Percentiles rank a stretch among this genome's conserved stretches.
Conservation (phyloP, 2,888 invertebrate genomes). For the Drosophila incognita region DNA sequence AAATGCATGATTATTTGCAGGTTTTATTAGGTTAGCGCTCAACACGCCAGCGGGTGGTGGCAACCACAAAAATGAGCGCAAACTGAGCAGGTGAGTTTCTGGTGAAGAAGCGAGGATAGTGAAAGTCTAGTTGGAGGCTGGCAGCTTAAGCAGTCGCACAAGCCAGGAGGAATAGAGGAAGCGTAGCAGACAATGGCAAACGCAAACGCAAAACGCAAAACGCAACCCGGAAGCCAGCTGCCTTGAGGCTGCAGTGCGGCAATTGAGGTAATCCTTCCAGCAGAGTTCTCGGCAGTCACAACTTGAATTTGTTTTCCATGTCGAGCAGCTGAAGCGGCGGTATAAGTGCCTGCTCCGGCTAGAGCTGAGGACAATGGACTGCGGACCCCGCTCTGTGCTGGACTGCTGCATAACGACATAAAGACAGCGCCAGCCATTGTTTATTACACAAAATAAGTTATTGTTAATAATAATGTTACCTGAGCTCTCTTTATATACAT, state of each 20-base stretch:
- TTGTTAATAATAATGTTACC: constrained; percentile 67
- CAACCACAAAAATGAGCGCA: constrained; percentile 35
- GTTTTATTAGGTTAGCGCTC: constrained; percentile 68
- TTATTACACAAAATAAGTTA: constrained; percentile 68
- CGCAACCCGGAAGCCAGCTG: constrained; percentile 43
- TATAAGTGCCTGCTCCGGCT: constrained; percentile 52
- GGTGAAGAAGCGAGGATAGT: background rate
- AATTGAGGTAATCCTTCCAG: constrained; percentile 71
- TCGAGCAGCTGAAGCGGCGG: constrained; percentile 55
- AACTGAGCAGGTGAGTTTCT: background rate
- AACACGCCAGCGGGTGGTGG: constrained; percentile 51
- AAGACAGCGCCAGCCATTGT: constrained; percentile 57
- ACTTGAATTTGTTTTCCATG: constrained; percentile 60
- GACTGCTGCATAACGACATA: constrained; percentile 20
- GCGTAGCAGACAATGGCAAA: constrained; percentile 16
- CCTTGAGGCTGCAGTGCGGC: constrained; percentile 24
- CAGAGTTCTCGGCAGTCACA: constrained; percentile 59
- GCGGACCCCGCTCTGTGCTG: constrained; percentile 1
- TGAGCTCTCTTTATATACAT: constrained; percentile 4
- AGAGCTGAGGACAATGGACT: constrained; percentile 16
- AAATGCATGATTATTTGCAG: constrained; percentile 80
- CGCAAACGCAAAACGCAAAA: constrained; percentile 1
- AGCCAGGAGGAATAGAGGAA: constrained; percentile 15
- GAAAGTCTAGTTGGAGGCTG: background rate
- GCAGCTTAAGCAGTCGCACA: constrained; percentile 35